Evolutionary conservation across 2,797 vertebrate genomes (phyloP), one percentile per base, ranked within the genome.

Genomic region (Fistularia commersonii): DNA sequence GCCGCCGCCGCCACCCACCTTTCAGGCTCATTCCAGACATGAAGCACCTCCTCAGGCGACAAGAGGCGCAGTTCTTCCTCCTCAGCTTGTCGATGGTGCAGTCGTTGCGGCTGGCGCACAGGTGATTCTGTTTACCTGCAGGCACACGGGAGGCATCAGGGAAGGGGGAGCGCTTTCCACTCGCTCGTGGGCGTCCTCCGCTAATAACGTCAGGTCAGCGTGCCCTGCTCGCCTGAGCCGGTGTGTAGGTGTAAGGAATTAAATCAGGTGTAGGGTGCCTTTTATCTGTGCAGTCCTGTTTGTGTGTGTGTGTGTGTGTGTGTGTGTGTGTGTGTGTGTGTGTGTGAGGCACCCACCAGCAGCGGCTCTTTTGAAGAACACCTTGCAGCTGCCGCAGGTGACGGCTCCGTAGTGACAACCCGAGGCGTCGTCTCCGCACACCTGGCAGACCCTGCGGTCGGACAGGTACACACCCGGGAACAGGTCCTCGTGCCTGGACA

Each of bases 351-450:
- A 69, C 77, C 69, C 57, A 98, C 96, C 96, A 90, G 95, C 95
- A 44, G 96, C 94, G 0, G 96, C 95, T 65, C 96, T 87, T 81
- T 98, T 98, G 89, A 98, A 98, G 88, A 98, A 98, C 46, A 98
- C 96, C 79, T 98, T 98, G 90, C 96, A 98, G 89, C 96, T 98
- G 53, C 95, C 96, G 37, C 96, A 98, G 2, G 96, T 97, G 64
- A 98, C 93, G 3, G 94, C 96, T 72, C 96, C 96, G 0, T 98
- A 98, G 78, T 98, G 96, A 76, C 95, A 98, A n/a, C 96, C 96
- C 0, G 96, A 98, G 0, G 96, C 96, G 65, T 97, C 93, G 3
- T 98, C 96, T 0, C 94, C 93, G 12, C 96, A 98, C 68, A 98
- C 95, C 76, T 97, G 87, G 61, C 95, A 98, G 15, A 93, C 92